Percentiles rank a stretch among this genome's conserved stretches.
phyloP scores from a whole-genome alignment of 2,113 vertebrate genomes.

The Hippocampus abdominalis region DNA sequence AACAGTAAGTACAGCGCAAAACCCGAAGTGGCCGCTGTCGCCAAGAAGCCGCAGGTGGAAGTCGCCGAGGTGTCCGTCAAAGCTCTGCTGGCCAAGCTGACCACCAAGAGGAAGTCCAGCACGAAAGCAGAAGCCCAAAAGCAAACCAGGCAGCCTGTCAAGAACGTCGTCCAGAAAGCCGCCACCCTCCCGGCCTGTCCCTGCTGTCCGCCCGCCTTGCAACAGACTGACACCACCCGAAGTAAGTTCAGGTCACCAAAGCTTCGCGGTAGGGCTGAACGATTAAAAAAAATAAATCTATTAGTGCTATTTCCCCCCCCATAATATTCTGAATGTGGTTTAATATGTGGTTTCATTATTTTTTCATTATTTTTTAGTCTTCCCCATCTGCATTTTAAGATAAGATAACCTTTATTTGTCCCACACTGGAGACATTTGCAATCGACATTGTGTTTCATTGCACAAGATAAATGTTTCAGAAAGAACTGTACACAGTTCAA shows the following conservation, averaged over 20 bases:
- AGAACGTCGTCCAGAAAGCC: neutral
- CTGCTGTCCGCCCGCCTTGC: neutral
- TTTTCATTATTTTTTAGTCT: no score
- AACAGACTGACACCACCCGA: neutral
- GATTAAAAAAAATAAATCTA: no score
- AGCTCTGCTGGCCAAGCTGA: conserved; percentile 2
- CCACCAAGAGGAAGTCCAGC: conserved; percentile 9
- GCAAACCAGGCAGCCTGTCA: neutral
- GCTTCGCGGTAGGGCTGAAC: neutral
- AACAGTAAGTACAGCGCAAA: neutral
- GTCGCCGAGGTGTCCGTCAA: conserved; percentile 1
- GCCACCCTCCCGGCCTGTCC: neutral
- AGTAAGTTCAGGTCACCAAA: neutral
- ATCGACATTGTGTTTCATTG: no score
- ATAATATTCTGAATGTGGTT: no score
- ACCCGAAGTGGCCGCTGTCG: neutral
- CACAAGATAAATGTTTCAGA: no score
- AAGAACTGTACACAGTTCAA: no score
- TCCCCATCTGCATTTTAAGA: no score
- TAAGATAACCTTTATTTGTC: no score
- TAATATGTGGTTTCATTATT: no score
- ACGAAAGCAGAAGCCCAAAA: neutral
- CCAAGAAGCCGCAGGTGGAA: conserved; percentile 8
- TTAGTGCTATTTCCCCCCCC: no score
- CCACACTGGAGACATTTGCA: no score